These are phyloP conservation scores for Tenrec ecaudatus DNA, from an alignment of 2,113 vertebrate genomes.

Conservation along the genomic window DNA sequence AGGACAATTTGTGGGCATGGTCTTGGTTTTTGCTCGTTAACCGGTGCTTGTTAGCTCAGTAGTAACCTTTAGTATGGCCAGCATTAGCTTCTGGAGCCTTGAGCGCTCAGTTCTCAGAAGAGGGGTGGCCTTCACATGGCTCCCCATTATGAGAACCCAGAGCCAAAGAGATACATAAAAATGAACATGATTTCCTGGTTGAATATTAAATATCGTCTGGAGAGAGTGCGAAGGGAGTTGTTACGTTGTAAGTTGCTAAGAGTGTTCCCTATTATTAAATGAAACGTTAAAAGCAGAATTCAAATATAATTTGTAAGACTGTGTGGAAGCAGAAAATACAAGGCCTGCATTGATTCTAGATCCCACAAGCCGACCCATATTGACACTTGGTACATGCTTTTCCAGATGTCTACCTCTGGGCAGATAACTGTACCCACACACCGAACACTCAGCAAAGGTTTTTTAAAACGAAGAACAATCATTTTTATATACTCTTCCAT, in stretches of 20 bases:
- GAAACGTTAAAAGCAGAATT: not conserved
- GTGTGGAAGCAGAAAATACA: not conserved
- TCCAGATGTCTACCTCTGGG: conserved; percentile 8
- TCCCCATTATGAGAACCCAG: conserved; percentile 25
- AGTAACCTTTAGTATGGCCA: not conserved
- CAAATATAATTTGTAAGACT: not conserved
- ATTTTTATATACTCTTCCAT: conserved; percentile 14
- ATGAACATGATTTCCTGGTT: conserved; percentile 39
- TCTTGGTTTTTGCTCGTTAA: conserved; percentile 23
- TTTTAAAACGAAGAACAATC: not conserved
- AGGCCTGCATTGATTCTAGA: not conserved
- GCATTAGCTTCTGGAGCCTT: conserved; percentile 42
- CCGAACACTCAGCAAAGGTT: not conserved
- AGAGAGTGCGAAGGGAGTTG: not conserved
- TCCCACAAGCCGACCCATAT: not conserved
- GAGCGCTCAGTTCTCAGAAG: not conserved
- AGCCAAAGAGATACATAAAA: conserved; percentile 60
- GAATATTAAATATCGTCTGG: not conserved
- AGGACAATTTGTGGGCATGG: conserved; percentile 41
- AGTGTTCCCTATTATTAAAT: not conserved
- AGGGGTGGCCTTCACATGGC: not conserved
- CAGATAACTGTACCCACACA: not conserved
- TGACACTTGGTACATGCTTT: not conserved
- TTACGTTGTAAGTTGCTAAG: conserved; percentile 29
- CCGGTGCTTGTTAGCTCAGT: not conserved